These are phyloP conservation scores for Chionis minor DNA, from an alignment of 2,113 vertebrate genomes.

Conservation along the genomic window DNA sequence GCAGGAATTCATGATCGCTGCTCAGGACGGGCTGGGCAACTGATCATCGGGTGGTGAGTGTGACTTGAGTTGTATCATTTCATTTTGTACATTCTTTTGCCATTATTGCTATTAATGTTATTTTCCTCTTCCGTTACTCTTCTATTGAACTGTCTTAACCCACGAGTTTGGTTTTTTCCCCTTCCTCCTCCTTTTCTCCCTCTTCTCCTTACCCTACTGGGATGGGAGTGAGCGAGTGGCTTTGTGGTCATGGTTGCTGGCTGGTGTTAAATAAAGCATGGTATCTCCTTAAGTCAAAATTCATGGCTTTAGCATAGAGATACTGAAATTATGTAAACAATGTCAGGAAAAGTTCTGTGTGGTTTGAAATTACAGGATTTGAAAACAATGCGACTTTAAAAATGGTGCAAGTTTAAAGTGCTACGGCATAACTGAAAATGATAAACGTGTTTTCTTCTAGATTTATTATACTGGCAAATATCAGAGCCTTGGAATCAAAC, in stretches of 20 bases:
- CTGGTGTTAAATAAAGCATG: not conserved
- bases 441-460: slow-evolving; percentile 64
- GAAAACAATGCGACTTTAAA: not conserved
- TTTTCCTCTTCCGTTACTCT: not conserved
- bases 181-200: not conserved
- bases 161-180: not conserved
- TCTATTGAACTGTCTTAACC: not conserved
- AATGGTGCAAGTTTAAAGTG: not conserved
- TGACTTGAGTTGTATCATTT: not conserved
- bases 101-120: not conserved
- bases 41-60: too few species aligned
- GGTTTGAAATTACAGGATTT: not conserved
- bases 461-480: slow-evolving; percentile 99
- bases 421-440: not conserved
- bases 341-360: not conserved
- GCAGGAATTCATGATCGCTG: not conserved
- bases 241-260: not conserved
- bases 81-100: not conserved
- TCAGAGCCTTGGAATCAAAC: slow-evolving; percentile 98
- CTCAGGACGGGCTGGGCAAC: not conserved
- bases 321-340: not conserved
- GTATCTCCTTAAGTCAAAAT: not conserved
- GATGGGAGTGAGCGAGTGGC: not conserved
- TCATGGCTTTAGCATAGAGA: not conserved
- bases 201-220: not conserved